Percentiles rank a stretch among this genome's conserved stretches.
Conservation (phyloP, 2,797 vertebrate species). For the Lacerta agilis region DNA sequence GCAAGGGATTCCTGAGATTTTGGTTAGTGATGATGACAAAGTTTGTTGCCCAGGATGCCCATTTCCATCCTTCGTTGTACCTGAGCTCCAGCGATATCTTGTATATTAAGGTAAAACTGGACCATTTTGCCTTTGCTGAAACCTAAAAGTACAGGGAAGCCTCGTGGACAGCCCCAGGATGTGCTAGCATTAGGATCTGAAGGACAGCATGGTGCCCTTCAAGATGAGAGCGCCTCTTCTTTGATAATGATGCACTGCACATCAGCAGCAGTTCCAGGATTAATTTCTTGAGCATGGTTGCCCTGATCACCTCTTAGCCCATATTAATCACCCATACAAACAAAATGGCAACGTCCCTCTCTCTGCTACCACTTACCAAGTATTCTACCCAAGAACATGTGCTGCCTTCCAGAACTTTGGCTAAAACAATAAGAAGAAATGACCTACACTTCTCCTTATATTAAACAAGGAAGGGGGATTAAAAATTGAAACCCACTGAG, state of each 20-base stretch:
- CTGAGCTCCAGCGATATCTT: not conserved
- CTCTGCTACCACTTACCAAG: constrained; percentile 3
- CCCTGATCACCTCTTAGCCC: not conserved
- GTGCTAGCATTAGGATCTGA: not conserved
- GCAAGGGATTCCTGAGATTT: not conserved
- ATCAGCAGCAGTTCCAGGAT: not conserved
- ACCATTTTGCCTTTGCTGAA: not conserved
- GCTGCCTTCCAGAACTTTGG: constrained; percentile 67
- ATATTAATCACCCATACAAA: not conserved
- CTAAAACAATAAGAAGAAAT: constrained; percentile 79
- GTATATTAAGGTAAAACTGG: not conserved
- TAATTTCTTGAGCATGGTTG: not conserved
- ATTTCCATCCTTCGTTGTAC: not conserved
- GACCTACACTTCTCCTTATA: constrained; percentile 84
- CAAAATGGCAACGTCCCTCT: not conserved
- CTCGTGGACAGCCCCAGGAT: not conserved
- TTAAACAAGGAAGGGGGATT: constrained; percentile 75
- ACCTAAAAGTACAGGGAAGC: not conserved
- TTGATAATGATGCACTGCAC: not conserved
- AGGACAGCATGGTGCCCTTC: not conserved
- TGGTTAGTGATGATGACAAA: not conserved
- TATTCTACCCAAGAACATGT: constrained; percentile 38
- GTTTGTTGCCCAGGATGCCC: not conserved
- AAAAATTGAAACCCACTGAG: constrained; percentile 81
- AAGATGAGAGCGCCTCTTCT: not conserved